Evolutionary conservation across 2,797 vertebrate genomes (phyloP), one percentile per base, ranked within the genome.

Genomic region (Sebastes iracundus): DNA sequence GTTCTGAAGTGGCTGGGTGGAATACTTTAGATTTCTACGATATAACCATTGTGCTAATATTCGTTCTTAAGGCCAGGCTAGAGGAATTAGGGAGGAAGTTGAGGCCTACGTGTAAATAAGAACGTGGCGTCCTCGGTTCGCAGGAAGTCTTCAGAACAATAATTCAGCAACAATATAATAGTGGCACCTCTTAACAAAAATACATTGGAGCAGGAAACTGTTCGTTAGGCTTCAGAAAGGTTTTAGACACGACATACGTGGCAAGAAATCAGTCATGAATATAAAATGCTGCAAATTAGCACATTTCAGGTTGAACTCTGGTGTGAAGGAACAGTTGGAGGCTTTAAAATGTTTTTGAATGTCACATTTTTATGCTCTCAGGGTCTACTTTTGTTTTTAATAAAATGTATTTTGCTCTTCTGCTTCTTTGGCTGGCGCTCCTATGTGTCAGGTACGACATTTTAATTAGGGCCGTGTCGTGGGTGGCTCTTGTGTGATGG

Each of bases 21-120:
- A 91, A 88, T 91, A 75, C 61, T 85, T 61, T 9, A 88, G 90
- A 93, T 94, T 84, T 66, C 14, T 68, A 59, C 9, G 92, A 95
- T 94, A 92, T 56, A 82, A 55, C 91, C 90, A 94, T 95, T 96
- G 93, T 95, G 27, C 88, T 90, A 86, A 90, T 94, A 89, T 84
- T 90, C 86, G 32, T 81, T 79, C n/a, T 66, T 84, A 85, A 85
- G 80, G 76, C 83, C 76, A 66, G 32, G 75, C 63, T 53, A 3
- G 55, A 87, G 76, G 80, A 88, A 85, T 90, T 71, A 38, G 25
- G 85, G 89, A 70, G 89, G 92, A 92, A 93, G 91, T 87, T 75
- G 74, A 82, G 12, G 90, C 81, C 58, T 85, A 94, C 81, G 42
- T 92, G 85, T 91, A 86, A 88, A 64, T 82, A 88, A 27, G 38